phyloP scores from a whole-genome alignment of 1,140 invertebrate species.

The Amyelois transitella region DNA sequence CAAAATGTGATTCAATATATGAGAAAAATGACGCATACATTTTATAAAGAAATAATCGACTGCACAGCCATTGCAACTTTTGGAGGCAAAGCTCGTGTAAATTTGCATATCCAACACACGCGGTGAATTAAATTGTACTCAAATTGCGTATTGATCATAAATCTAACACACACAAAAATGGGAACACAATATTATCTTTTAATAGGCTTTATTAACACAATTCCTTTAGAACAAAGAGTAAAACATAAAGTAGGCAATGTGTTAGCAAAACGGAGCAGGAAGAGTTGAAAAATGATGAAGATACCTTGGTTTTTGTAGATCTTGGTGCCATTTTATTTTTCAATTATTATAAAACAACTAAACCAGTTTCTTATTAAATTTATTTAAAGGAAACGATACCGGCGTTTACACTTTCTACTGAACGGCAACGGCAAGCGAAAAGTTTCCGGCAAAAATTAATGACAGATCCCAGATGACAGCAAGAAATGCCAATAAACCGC shows the following conservation, averaged over 20 bases:
- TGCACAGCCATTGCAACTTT: constrained; percentile 1
- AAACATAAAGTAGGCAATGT: too few relatives aligned
- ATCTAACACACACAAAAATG: too few relatives aligned
- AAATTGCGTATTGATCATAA: too few relatives aligned
- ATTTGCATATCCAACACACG: not conserved
- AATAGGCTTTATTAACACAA: too few relatives aligned
- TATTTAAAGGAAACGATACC: constrained; percentile 31
- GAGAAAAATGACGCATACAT: too few relatives aligned
- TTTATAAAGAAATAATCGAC: not conserved
- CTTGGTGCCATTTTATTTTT: constrained; percentile 54
- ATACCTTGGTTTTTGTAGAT: constrained; percentile 54
- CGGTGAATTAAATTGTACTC: not conserved
- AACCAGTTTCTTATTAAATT: constrained; percentile 28
- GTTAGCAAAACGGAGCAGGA: not conserved
- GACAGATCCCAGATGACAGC: too few relatives aligned
- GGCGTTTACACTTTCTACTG: constrained; percentile 36
- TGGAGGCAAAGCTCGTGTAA: constrained; percentile 4
- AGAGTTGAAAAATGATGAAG: constrained; percentile 4
- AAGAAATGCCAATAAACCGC: constrained; percentile 36
- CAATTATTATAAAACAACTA: constrained; percentile 25
- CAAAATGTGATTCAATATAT: too few relatives aligned
- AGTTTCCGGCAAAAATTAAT: constrained; percentile 51
- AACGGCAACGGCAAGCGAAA: constrained; percentile 35
- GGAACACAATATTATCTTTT: too few relatives aligned
- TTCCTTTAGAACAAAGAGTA: too few relatives aligned